These are phyloP conservation scores for Plagiodera versicolora DNA, from an alignment of 2,888 invertebrate species.

Conservation along the genomic window DNA sequence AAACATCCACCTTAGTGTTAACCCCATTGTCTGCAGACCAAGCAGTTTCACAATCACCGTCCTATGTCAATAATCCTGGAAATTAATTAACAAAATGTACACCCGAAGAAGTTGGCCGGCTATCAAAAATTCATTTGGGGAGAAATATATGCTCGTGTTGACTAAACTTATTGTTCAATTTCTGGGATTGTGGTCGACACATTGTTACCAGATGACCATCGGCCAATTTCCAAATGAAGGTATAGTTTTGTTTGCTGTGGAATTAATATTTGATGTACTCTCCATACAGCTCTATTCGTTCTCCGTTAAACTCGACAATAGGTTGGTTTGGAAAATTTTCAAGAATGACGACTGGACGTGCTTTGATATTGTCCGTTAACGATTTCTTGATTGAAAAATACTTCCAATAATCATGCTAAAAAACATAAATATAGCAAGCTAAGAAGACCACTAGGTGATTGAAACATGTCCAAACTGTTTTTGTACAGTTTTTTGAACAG, in stretches of 20 bases:
- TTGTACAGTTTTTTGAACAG: too few relatives aligned
- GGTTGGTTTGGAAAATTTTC: too few relatives aligned
- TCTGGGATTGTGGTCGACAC: slow-evolving; percentile 28
- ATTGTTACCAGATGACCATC: slow-evolving; percentile 35
- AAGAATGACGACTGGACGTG: too few relatives aligned
- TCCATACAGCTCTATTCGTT: background rate
- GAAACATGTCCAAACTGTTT: too few relatives aligned
- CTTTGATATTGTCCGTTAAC: too few relatives aligned
- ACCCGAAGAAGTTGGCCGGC: slow-evolving; percentile 30
- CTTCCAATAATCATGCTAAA: too few relatives aligned
- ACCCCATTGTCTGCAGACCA: too few relatives aligned
- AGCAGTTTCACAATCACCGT: slow-evolving; percentile 2
- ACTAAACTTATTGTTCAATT: slow-evolving; percentile 38
- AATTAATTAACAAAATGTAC: slow-evolving; percentile 32
- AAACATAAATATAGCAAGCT: too few relatives aligned
- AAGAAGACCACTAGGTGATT: too few relatives aligned
- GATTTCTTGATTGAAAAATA: too few relatives aligned
- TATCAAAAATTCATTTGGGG: slow-evolving; percentile 32
- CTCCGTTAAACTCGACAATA: background rate
- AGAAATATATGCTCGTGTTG: slow-evolving; percentile 25
- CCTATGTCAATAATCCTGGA: slow-evolving; percentile 32
- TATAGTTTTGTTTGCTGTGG: background rate
- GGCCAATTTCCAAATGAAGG: slow-evolving; percentile 26
- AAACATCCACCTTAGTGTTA: too few relatives aligned
- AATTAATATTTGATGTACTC: background rate